A percentile compares a stretch with the other conserved stretches of the same genome.
phyloP scores from a whole-genome alignment of 1,140 invertebrate genomes.

The Lepidurus packardi region DNA sequence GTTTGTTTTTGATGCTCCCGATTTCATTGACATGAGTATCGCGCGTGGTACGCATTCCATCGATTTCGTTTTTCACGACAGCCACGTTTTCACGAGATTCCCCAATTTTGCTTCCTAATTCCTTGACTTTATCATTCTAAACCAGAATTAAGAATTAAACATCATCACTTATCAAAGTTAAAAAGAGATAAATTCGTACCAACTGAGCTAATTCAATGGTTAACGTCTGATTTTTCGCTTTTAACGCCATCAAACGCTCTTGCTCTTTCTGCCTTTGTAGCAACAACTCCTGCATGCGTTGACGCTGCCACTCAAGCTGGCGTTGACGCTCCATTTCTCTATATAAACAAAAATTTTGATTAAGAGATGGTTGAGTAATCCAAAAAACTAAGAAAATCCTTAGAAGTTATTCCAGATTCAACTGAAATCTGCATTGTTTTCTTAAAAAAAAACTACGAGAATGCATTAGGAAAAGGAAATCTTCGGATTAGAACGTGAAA shows the following conservation, averaged over 20 bases:
- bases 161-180: conserved; percentile 3
- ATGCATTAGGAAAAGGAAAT: too few species aligned
- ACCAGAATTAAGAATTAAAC: conserved; percentile 36
- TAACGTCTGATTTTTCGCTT: conserved; percentile 81
- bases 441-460: too few species aligned
- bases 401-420: too few species aligned
- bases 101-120: conserved; percentile 78
- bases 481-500: too few species aligned
- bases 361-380: background rate
- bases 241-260: conserved; percentile 78
- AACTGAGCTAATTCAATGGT: conserved; percentile 71
- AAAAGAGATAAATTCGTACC: conserved; percentile 45
- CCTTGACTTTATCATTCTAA: conserved; percentile 73
- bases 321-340: conserved; percentile 91
- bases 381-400: too few species aligned
- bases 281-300: conserved; percentile 78
- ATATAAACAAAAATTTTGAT: conserved; percentile 38
- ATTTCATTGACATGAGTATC: conserved; percentile 86
- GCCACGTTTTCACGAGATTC: conserved; percentile 84
- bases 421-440: too few species aligned
- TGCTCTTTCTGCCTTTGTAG: conserved; percentile 78
- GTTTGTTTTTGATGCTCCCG: conserved; percentile 71
- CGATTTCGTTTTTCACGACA: conserved; percentile 88
- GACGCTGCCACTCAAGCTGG: conserved; percentile 92
- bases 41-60: conserved; percentile 84